Evolutionary conservation across 2,888 invertebrate species (phyloP), one percentile per base, ranked within the genome.

Genomic region (Epinotia ramella): DNA sequence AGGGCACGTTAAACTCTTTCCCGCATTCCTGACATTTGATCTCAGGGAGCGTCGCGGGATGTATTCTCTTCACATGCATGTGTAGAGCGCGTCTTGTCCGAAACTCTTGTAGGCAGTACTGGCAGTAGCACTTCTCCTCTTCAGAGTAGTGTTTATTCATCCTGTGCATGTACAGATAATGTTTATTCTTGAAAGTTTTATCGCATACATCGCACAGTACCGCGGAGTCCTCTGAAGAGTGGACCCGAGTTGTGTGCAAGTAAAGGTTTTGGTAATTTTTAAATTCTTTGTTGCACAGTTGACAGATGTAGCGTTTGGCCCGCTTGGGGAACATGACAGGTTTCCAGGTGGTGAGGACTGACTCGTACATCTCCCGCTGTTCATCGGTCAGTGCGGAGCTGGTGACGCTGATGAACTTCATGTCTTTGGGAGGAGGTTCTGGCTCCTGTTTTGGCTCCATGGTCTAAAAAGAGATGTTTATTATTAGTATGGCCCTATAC

Each of bases 111-210:
- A 93, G 81, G 56, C 94, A 94, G 73, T 91, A 91, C 65, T 94
- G 92, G 59, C 94, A 94, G 77, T 87, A 92, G 64, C 93, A 91
- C 49, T 93, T 92, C 79, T 93, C 93, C 0, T 87, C 80, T 18
- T 94, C 93, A 0, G 94, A 93, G n/a, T 94, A 94, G 73, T 94
- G 94, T 11, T 93, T 93, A 56, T 94, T 94, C 94, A 94, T 94
- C 2, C 93, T 78, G 77, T 94, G 94, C 94, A 94, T 94, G 81
- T 94, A 94, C 0, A 94, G 49, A 73, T 94, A 94, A 77, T 94
- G 94, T 77, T 94, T 94, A 57, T 94, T 94, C 67, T 94, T 94
- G 77, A 94, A 94, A 0, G 91, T 89, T 69, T 93, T 94, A 76
- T 93, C 93, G 33, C 94, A 94, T 0, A 91, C 87, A 56, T 93